Conservation (phyloP, 2,888 invertebrate genomes). For the Hartigia nigra region DNA sequence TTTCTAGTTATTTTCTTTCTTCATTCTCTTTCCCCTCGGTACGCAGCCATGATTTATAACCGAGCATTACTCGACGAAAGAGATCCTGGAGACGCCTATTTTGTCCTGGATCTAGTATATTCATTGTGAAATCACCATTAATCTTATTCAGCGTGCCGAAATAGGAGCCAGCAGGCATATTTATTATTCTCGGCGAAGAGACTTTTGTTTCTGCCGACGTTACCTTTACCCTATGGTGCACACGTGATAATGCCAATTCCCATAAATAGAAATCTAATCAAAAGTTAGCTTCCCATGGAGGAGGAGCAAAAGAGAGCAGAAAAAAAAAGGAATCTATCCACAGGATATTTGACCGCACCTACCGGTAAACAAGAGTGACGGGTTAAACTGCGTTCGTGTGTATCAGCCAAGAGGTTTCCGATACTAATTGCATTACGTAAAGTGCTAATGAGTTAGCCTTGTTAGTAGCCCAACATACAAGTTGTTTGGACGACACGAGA, state of each 20-base stretch:
- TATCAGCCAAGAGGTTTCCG: conserved; percentile 6
- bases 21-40: background rate
- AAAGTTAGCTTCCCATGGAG: background rate
- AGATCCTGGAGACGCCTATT: background rate
- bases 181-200: no score
- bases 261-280: background rate
- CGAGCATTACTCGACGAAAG: background rate
- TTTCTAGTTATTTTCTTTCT: background rate
- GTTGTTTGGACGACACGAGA: background rate
- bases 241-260: background rate
- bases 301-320: background rate
- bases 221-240: background rate
- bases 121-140: background rate
- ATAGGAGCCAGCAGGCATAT: no score
- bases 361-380: background rate
- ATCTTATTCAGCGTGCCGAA: background rate
- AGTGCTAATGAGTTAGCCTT: conserved; percentile 39
- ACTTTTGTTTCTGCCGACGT: background rate
- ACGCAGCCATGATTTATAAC: background rate
- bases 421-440: conserved; percentile 49
- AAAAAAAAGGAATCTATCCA: background rate
- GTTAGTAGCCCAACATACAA: background rate
- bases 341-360: conserved; percentile 43
- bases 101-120: background rate
- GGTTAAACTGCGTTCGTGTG: background rate